Base-by-base conservation (phyloP, 2,797 vertebrate species). In the Erethizon dorsatum region DNA sequence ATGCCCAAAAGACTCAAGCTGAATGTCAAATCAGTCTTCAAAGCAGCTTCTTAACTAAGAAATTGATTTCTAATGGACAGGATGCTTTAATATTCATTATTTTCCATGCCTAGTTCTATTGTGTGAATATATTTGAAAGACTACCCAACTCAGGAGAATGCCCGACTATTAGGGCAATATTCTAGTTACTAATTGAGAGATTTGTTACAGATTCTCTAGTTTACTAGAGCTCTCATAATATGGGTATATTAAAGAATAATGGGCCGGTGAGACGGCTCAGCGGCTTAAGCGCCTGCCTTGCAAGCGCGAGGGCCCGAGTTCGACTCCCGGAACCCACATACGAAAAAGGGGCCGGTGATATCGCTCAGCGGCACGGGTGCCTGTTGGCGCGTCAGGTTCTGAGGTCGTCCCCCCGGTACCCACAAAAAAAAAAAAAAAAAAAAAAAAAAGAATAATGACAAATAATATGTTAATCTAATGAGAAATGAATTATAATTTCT, bases 21-120 rank as follows among this genome's bases (percentile, higher is more conserved):
- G 50, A 75, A 83, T 71, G 33, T 69, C 13, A 79, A 90, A 80
- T 57, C 86, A 61, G 37, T 82, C n/a, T 89, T 59, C n/a, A 88
- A 92, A 90, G 50, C 31, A 88, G 24, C 8, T 61, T 91, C 31
- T 63, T 91, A 75, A 75, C 37, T 69, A 91, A 50, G 57, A 31
- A 85, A 80, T 11, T 57, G 45, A 89, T 82, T 93, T 93, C 59
- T 88, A 88, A 73, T 18, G 80, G 31, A 71, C 0, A 79, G 2
- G 6, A 26, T 9, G 77, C 85, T 95, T 96, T 73, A 59, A 28
- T 79, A 84, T 61, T 50, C 28, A 61, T 67, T 78, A 61, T 83
- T 92, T 83, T 88, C 28, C 41, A 90, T 28, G 41, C 12, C 22
- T 65, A 41, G 4, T 84, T 91, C 65, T 52, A 83, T 83, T 59